Evolutionary conservation across 2,888 invertebrate genomes (phyloP).

Genomic region (Formica aserva): DNA sequence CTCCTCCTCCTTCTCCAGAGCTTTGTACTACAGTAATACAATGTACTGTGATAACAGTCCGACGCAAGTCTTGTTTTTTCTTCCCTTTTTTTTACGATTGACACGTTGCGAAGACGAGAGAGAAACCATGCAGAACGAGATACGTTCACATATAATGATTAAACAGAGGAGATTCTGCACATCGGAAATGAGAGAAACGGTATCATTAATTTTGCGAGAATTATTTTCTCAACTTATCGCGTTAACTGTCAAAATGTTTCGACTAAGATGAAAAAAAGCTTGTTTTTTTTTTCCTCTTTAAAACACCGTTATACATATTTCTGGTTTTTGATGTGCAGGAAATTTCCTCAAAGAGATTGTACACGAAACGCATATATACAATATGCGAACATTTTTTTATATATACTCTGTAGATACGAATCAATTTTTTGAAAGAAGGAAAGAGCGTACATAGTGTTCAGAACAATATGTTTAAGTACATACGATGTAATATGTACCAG

Average conservation of each 20-base stretch:
- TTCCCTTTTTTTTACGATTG: constrained; percentile 58
- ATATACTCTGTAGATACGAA: constrained; percentile 35
- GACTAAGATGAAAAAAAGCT: not conserved
- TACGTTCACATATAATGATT: constrained; percentile 16
- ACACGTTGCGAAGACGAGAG: constrained; percentile 59
- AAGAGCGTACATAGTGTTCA: constrained; percentile 44
- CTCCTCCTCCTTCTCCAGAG: constrained; percentile 54
- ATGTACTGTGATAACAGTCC: constrained; percentile 75
- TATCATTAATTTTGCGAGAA: not conserved
- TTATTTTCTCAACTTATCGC: not conserved
- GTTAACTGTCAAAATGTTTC: not conserved
- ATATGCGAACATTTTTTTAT: constrained; percentile 24
- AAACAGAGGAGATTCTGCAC: not conserved
- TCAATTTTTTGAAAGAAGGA: constrained; percentile 22
- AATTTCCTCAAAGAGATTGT: not conserved
- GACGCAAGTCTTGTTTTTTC: constrained; percentile 59
- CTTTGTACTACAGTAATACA: constrained; percentile 76
- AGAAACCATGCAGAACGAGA: constrained; percentile 1
- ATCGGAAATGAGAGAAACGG: constrained; percentile 11
- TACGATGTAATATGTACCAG: constrained; percentile 65
- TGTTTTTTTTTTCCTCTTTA: not conserved
- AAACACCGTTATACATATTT: not conserved
- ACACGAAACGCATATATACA: not conserved
- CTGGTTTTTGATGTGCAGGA: not conserved
- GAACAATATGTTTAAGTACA: constrained; percentile 45